Evolutionary conservation across 2,113 vertebrate species (phyloP).

Genomic region (Fulmarus glacialis): DNA sequence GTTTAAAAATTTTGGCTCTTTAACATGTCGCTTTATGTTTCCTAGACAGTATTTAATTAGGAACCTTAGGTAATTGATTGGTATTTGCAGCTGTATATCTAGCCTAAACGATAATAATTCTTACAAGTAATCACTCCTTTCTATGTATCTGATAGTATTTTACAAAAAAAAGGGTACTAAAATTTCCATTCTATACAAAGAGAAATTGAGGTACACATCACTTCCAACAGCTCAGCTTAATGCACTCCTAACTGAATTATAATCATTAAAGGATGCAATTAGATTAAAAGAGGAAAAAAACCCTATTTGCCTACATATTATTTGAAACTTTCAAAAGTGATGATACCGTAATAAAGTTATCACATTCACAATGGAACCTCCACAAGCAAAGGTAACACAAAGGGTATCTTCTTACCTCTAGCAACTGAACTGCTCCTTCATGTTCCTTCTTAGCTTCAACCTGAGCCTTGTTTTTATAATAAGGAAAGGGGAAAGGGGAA

Average conservation of each 20-base stretch:
- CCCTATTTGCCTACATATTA: neutral
- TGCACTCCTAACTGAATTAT: neutral
- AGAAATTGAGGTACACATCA: neutral
- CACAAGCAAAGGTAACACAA: neutral
- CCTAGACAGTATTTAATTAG: neutral
- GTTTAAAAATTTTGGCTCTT: neutral
- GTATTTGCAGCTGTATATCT: neutral
- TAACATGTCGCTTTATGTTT: neutral
- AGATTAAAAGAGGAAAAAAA: neutral
- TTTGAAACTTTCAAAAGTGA: neutral
- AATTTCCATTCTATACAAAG: neutral
- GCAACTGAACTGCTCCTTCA: conserved; percentile 94
- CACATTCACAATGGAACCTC: neutral
- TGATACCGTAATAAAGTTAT: rapidly evolving
- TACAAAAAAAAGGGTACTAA: neutral
- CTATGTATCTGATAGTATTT: neutral
- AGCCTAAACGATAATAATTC: neutral
- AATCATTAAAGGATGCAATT: neutral
- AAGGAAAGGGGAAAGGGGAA: no score
- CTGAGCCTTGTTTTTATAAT: conserved; percentile 85
- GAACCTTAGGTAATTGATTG: neutral
- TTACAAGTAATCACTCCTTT: neutral
- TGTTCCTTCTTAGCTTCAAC: conserved; percentile 98
- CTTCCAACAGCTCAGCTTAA: neutral
- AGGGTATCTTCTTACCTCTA: conserved; percentile 89